phyloP scores from a whole-genome alignment of 2,797 vertebrate genomes.

The Esox lucius region DNA sequence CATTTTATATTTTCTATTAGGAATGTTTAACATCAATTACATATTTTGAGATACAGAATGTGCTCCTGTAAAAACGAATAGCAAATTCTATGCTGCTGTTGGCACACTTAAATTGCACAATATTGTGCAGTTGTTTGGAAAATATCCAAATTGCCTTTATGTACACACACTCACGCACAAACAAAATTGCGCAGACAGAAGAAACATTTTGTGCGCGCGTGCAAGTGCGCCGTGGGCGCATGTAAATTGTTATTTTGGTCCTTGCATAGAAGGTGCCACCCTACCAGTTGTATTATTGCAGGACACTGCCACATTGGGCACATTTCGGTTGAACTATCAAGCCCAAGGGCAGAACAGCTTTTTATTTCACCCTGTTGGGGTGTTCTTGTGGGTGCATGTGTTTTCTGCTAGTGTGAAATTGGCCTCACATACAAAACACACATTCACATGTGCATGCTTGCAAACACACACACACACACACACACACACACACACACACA shows the following conservation, averaged over 20 bases:
- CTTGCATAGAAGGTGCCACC: background rate
- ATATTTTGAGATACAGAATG: background rate
- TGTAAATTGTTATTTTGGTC: too few relatives aligned
- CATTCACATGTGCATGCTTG: background rate
- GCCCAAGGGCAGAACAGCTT: too few relatives aligned
- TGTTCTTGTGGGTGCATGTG: background rate
- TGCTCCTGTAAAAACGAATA: too few relatives aligned
- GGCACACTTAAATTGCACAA: background rate
- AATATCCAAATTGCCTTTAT: background rate
- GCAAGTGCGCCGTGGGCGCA: too few relatives aligned
- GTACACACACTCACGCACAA: constrained; percentile 1
- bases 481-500: background rate
- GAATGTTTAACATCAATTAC: too few relatives aligned
- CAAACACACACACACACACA: background rate
- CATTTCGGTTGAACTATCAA: too few relatives aligned
- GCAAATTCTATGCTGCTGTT: background rate
- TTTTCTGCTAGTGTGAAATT: background rate
- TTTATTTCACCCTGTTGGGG: too few relatives aligned
- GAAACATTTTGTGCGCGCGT: too few relatives aligned
- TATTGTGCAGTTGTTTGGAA: too few relatives aligned
- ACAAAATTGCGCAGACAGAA: background rate
- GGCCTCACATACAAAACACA: background rate
- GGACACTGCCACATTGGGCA: too few relatives aligned
- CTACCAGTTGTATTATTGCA: background rate
- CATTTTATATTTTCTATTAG: background rate